A percentile compares a stretch with the other conserved stretches of the same genome.
These are phyloP conservation scores for Alca torda DNA, from an alignment of 2,797 vertebrate species.

Conservation along the genomic window DNA sequence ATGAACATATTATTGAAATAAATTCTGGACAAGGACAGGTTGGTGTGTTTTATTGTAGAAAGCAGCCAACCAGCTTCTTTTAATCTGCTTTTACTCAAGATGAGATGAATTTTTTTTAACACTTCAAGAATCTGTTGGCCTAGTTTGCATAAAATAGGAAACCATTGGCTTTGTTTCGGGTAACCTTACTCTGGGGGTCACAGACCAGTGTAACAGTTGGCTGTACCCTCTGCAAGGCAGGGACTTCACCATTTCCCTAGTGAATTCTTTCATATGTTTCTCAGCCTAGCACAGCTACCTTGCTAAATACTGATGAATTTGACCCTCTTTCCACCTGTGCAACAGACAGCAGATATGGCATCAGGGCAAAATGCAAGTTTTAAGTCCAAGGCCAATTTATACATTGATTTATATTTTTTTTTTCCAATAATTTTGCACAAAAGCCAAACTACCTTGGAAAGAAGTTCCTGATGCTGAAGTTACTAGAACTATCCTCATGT, in stretches of 20 bases:
- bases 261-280: neutral
- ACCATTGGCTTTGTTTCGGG: neutral
- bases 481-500: neutral
- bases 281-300: neutral
- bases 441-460: neutral
- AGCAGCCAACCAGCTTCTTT: neutral
- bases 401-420: neutral
- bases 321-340: neutral
- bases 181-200: neutral
- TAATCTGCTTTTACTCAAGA: slow-evolving; percentile 5
- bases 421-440: neutral
- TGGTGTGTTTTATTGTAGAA: neutral
- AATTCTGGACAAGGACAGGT: slow-evolving; percentile 6
- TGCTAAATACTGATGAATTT: neutral
- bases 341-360: neutral
- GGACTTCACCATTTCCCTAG: neutral
- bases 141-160: neutral
- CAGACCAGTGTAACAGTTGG: neutral
- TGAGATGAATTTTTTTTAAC: neutral
- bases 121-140: neutral
- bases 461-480: neutral
- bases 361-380: neutral
- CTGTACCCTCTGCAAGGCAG: neutral
- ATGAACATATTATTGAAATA: neutral
- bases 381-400: neutral